Conservation (phyloP, 2,113 vertebrate species). For the Rhea americana region DNA sequence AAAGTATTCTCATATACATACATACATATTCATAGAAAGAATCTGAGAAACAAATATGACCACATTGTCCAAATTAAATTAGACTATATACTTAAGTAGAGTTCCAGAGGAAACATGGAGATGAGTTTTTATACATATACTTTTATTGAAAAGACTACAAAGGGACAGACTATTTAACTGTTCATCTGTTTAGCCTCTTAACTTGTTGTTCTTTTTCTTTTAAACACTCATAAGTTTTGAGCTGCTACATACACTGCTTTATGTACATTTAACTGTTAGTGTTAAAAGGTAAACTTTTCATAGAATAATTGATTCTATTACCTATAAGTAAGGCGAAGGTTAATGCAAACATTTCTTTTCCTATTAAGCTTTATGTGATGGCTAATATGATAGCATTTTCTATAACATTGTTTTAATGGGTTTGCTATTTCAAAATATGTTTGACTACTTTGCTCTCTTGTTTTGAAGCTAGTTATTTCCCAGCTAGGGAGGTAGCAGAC, state of each 20-base stretch:
- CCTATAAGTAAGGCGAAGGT: background rate
- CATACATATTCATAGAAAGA: background rate
- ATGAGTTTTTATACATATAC: background rate
- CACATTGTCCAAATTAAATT: background rate
- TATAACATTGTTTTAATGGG: background rate
- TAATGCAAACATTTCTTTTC: background rate
- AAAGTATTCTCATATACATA: background rate
- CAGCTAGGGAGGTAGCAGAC: slow-evolving; percentile 40
- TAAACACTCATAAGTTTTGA: background rate
- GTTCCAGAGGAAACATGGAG: background rate
- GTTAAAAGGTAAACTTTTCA: background rate
- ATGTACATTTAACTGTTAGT: background rate
- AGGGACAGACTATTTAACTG: background rate
- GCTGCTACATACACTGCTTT: background rate
- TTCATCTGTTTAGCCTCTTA: background rate
- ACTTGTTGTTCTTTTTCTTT: background rate
- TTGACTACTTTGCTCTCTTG: slow-evolving; percentile 2
- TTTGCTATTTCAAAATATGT: slow-evolving; percentile 2
- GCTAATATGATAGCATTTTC: background rate
- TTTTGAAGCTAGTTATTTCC: slow-evolving; percentile 35
- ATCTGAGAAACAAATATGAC: background rate
- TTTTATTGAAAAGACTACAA: background rate
- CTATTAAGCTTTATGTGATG: background rate
- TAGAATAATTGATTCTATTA: background rate
- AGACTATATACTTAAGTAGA: fast-evolving